Evolutionary conservation across 2,888 invertebrate genomes (phyloP).

Genomic region (Euzetes globulus): DNA sequence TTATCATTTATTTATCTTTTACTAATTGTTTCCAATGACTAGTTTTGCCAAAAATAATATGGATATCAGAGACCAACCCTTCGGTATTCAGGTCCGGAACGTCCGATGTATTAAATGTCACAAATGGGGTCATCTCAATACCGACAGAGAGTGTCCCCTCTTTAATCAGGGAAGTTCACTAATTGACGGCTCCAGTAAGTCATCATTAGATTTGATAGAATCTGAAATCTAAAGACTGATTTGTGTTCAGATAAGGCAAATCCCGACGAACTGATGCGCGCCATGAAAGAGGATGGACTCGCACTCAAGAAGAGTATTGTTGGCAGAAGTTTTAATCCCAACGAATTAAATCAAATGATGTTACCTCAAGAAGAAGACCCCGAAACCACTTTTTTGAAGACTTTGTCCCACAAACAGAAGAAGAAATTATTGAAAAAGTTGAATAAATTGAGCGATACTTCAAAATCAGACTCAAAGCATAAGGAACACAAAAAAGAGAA

Average conservation of each 20-base stretch:
- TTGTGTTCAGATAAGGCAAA: conserved; percentile 47
- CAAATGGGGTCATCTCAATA: conserved; percentile 98
- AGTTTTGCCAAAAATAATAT: conserved; percentile 63
- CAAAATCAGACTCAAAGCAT: conserved; percentile 28
- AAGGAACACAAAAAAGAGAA: conserved; percentile 39
- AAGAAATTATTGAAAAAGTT: conserved; percentile 69
- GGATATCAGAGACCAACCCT: conserved; percentile 94
- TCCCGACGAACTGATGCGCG: conserved; percentile 67
- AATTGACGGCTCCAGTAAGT: conserved; percentile 12
- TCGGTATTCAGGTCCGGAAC: conserved; percentile 93
- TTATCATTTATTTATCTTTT: conserved; percentile 10
- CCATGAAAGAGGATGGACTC: conserved; percentile 85
- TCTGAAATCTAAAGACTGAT: not conserved
- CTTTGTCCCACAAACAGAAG: conserved; percentile 78
- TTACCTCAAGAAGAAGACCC: conserved; percentile 56
- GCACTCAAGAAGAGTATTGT: conserved; percentile 64
- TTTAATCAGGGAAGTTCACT: conserved; percentile 54
- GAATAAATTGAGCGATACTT: conserved; percentile 30
- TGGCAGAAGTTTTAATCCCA: conserved; percentile 50
- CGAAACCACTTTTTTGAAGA: conserved; percentile 64
- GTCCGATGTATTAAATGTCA: conserved; percentile 98
- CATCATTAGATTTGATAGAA: not conserved
- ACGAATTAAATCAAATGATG: conserved; percentile 46
- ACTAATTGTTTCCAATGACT: not conserved
- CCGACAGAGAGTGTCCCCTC: conserved; percentile 90